These are phyloP conservation scores for Tillus elongatus DNA, from an alignment of 2,888 invertebrate species.

Conservation along the genomic window DNA sequence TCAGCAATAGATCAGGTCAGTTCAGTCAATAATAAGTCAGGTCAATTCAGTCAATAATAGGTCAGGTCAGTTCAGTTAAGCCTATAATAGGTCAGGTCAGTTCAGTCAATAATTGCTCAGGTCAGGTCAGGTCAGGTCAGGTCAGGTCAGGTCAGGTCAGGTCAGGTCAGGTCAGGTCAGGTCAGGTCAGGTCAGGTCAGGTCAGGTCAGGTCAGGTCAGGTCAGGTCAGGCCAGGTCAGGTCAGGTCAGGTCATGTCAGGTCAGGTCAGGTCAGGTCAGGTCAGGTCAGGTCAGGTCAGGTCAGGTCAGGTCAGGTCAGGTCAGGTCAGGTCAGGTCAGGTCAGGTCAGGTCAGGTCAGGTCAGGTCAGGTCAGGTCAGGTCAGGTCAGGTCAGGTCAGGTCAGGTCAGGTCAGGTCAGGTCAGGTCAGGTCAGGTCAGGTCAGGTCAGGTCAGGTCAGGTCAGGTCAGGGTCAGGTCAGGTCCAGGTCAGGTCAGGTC, in stretches of 20 bases:
- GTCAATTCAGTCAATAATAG: too few species aligned
- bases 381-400: constrained; percentile 8
- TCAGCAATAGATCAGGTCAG: too few species aligned
- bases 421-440: constrained; percentile 8
- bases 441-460: constrained; percentile 8
- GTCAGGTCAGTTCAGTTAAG: too few species aligned
- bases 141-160: constrained; percentile 15
- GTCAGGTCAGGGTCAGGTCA: constrained; percentile 22
- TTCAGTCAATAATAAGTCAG: too few species aligned
- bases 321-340: constrained; percentile 6
- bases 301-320: constrained; percentile 6
- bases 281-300: constrained; percentile 6
- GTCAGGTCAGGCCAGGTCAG: constrained; percentile 27
- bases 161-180: constrained; percentile 7
- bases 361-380: constrained; percentile 8
- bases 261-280: constrained; percentile 32
- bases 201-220: constrained; percentile 13
- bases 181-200: constrained; percentile 9
- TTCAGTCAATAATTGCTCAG: constrained; percentile 15
- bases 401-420: constrained; percentile 8
- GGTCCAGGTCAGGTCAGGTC: constrained; percentile 19
- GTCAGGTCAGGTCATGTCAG: constrained; percentile 30
- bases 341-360: constrained; percentile 8
- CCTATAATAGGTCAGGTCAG: too few species aligned
- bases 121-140: constrained; percentile 11